Evolutionary conservation across 2,113 vertebrate species (phyloP), one percentile per base, ranked within the genome.

Genomic region (Ciconia stormi): DNA sequence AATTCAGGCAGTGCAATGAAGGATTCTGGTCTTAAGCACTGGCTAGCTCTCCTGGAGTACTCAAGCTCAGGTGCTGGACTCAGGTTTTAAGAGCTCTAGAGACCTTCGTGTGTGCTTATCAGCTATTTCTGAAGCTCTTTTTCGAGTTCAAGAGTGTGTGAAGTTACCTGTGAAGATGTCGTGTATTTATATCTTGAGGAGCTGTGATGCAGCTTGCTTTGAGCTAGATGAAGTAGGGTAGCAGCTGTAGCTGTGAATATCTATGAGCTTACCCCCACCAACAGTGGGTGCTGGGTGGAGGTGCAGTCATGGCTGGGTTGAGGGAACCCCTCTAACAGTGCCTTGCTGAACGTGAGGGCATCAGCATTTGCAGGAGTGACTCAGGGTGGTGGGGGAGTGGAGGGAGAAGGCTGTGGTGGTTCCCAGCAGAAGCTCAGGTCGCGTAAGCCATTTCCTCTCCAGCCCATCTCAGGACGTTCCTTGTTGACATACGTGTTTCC

Each of bases 401-500:
- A 38, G n/a, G 22, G n/a, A 92, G n/a, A 83, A 78, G 52, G 40
- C 66, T 4, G 11, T 10, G 20, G 53, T 55, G 49, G 49, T 59
- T 95, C 77, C 20, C 53, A 80, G 73, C 77, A 93, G 89, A 89
- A 93, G 87, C 46, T 87, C 71, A 21, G 2, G 7, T 73, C 83
- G 47, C 7, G 3, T 44, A 59, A 94, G n/a, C 81, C 62, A n/a
- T 95, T 96, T 97, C 94, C 92, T 91, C 47, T 94, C 26, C 55
- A 70, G 58, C 91, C 61, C 84, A 69, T 89, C 94, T 95, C 81
- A 34, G 89, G 89, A 83, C 16, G 8, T 70, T 95, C 93, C 89
- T 95, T 97, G 96, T 95, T 97, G 93, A 97, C 89, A 85, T 95
- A 95, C 0, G 66, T 94, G 95, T 97, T 97, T 97, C 96, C 96